These are phyloP conservation scores for Pterois miles DNA, from an alignment of 2,797 vertebrate genomes.

Conservation along the genomic window DNA sequence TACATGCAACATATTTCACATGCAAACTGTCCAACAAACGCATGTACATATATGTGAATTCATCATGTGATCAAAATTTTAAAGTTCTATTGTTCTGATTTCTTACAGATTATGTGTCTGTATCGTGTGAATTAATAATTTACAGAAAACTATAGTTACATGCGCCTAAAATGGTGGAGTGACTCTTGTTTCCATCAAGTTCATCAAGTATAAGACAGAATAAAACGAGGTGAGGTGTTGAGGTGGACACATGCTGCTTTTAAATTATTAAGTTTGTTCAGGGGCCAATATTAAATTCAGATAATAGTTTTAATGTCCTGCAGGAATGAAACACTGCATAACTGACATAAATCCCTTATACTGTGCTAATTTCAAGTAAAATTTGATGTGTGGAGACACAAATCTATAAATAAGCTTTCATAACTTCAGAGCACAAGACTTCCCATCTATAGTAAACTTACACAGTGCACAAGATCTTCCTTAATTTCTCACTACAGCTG, in stretches of 20 bases:
- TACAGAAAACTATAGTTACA: background rate
- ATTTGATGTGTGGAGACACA: background rate
- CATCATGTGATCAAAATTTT: background rate
- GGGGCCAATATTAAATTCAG: background rate
- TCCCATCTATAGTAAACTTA: background rate
- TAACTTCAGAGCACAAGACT: background rate
- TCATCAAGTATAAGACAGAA: no score
- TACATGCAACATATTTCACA: background rate
- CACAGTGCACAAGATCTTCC: background rate
- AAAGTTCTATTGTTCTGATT: background rate
- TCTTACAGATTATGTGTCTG: background rate
- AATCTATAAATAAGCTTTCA: no score
- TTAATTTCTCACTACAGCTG: background rate
- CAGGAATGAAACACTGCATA: background rate
- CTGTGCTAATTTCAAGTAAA: background rate
- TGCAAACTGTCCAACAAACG: background rate
- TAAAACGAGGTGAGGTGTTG: no score
- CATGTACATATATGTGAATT: background rate
- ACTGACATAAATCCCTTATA: background rate
- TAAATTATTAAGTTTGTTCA: background rate
- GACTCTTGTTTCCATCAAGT: background rate
- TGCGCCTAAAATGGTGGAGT: background rate
- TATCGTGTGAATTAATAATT: background rate
- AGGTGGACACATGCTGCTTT: background rate
- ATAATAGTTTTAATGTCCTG: background rate